Evolutionary conservation across 2,888 invertebrate genomes (phyloP).

Genomic region (Exephanes ischioxanthus): DNA sequence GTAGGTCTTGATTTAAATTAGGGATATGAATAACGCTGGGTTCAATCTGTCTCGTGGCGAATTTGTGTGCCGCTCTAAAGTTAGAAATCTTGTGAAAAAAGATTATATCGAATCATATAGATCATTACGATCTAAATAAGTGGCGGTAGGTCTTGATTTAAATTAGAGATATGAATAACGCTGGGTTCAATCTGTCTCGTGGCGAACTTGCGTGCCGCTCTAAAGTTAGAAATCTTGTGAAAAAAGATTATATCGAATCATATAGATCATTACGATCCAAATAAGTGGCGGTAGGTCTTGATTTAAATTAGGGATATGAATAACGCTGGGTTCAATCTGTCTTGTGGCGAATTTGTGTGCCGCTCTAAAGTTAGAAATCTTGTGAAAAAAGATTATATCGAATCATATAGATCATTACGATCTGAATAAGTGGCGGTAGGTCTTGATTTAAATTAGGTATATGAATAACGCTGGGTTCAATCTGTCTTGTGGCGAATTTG

Average conservation of each 20-base stretch:
- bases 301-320: slow-evolving; percentile 40
- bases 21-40: slow-evolving; percentile 62
- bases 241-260: slow-evolving; percentile 5
- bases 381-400: neutral
- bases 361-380: neutral
- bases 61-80: neutral
- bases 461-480: slow-evolving; percentile 71
- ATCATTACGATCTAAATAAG: too few species aligned
- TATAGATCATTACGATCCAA: too few species aligned
- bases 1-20: too few species aligned
- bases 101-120: neutral
- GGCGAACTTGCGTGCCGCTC: slow-evolving; percentile 50
- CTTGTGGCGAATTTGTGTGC: slow-evolving; percentile 65
- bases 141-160: neutral
- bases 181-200: slow-evolving; percentile 76
- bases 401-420: neutral
- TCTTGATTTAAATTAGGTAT: too few species aligned
- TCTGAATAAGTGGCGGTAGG: neutral
- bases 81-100: slow-evolving; percentile 22
- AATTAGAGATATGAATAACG: slow-evolving; percentile 24
- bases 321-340: slow-evolving; percentile 76
- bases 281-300: too few species aligned
- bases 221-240: neutral
- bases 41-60: slow-evolving; percentile 75
- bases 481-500: slow-evolving; percentile 71